Base-by-base conservation (phyloP, 2,797 vertebrate species). In the Dendrocincla fuliginosa region DNA sequence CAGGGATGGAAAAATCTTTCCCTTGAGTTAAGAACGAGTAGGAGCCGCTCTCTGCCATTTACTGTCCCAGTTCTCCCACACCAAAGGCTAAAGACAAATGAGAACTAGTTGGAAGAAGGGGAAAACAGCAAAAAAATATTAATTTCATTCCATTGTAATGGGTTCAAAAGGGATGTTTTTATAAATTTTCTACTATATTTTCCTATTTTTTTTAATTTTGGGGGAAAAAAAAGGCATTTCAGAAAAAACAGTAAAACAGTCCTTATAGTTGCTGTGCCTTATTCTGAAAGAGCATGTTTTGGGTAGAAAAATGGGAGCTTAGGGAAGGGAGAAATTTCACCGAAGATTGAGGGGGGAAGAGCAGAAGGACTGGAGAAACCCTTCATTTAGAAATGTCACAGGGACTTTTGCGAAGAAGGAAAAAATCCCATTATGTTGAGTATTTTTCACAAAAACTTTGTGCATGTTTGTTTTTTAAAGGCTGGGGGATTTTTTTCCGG, bases 381-480 rank as follows among this genome's bases (percentile, higher is more conserved):
- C 46, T 89, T 89, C 78, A 44, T 61, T 93, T 84, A 68, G 76
- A 87, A 91, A 92, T 76, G 86, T 92, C 94, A 74, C 64, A 25
- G 44, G 46, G 55, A 52, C 30, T 63, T 92, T 65, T 5, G 4
- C 2, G 0, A 87, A 74, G 61, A 93, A 80, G 41, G 56, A 57
- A 84, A 83, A 81, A 96, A 84, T 47, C 68, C 95, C 65, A 84
- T 91, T 92, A 76, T 56, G 59, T 33, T 75, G 69, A 94, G 78
- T 68, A 52, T 63, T 77, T 87, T 78, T 84, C 92, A 56, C 2
- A 0, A 85, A 91, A 87, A 64, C 75, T 92, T 91, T 22, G 60
- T 2, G 30, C 11, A 16, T 11, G 3, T 84, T 84, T 90, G 68
- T 87, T 83, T 94, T 89, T 85, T 85, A 84, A 91, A 93, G 84